phyloP scores from a whole-genome alignment of 2,797 vertebrate species.

The Macroramphosus scolopax region DNA sequence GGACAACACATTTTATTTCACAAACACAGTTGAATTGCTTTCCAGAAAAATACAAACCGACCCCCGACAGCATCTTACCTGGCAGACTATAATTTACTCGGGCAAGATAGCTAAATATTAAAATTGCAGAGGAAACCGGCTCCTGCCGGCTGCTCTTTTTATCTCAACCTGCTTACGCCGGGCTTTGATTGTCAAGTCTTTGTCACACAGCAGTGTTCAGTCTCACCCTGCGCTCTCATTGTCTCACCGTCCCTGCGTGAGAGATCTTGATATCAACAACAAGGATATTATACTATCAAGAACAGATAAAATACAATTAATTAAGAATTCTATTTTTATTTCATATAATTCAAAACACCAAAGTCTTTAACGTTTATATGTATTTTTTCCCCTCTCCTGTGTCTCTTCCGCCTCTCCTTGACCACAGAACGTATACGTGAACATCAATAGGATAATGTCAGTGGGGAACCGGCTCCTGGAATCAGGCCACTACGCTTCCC shows the following conservation, averaged over 20 bases:
- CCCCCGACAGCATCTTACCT: slow-evolving; percentile 4
- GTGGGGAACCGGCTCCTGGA: slow-evolving; percentile 95
- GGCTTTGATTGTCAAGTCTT: too few relatives aligned
- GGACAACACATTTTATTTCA: too few relatives aligned
- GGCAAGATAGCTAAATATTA: slow-evolving; percentile 6
- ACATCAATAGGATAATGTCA: slow-evolving; percentile 99
- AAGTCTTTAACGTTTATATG: neutral
- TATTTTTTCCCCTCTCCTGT: neutral
- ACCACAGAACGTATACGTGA: slow-evolving; percentile 94
- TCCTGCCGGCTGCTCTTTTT: slow-evolving; percentile 5
- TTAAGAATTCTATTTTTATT: too few relatives aligned
- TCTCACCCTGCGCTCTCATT: too few relatives aligned
- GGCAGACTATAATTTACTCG: slow-evolving; percentile 9
- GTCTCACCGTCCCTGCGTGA: too few relatives aligned
- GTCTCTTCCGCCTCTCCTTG: slow-evolving; percentile 12
- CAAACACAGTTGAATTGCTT: slow-evolving; percentile 29
- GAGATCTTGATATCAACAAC: too few relatives aligned
- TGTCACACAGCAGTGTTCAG: too few relatives aligned
- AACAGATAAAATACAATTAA: too few relatives aligned
- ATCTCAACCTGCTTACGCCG: too few relatives aligned
- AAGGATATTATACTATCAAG: too few relatives aligned
- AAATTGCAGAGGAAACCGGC: neutral
- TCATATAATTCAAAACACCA: too few relatives aligned
- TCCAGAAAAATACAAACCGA: neutral
- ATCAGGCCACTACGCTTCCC: slow-evolving; percentile 96